phyloP scores from a whole-genome alignment of 2,113 vertebrate species.

The Neomonachus schauinslandi region DNA sequence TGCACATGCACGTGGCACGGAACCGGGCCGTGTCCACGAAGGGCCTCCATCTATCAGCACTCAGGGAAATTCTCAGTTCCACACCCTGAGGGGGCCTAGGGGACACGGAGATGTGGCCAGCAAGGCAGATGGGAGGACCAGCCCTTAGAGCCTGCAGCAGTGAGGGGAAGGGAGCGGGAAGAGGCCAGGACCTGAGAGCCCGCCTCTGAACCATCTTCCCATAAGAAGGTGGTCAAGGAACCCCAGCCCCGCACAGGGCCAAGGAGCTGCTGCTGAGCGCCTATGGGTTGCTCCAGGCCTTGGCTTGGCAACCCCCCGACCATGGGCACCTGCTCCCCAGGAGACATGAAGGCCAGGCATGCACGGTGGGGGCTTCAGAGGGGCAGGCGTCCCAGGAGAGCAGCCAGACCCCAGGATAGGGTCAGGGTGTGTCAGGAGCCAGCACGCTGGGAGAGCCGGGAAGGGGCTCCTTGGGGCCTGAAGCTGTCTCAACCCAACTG shows the following conservation, averaged over 20 bases:
- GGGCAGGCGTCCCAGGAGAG: neutral
- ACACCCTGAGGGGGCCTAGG: too few species aligned
- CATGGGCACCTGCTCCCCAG: neutral
- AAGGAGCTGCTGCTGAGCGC: neutral
- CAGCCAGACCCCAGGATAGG: neutral
- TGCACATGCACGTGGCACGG: neutral
- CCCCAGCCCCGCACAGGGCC: neutral
- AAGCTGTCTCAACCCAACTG: accelerated
- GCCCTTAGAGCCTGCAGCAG: neutral
- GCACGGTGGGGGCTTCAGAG: too few species aligned
- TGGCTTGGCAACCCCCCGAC: neutral
- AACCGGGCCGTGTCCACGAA: neutral
- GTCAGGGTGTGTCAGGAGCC: neutral
- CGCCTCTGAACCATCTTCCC: neutral
- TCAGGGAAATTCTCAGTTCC: too few species aligned
- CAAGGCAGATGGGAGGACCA: neutral
- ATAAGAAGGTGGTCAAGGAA: neutral
- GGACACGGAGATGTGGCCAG: neutral
- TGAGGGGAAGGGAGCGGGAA: neutral
- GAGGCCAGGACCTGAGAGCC: too few species aligned
- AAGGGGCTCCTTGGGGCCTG: neutral
- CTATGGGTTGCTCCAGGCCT: neutral
- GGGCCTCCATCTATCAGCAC: too few species aligned
- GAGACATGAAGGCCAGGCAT: neutral
- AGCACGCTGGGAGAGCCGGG: too few species aligned